phyloP scores from a whole-genome alignment of 2,888 invertebrate species.

The Thyatira batis region DNA sequence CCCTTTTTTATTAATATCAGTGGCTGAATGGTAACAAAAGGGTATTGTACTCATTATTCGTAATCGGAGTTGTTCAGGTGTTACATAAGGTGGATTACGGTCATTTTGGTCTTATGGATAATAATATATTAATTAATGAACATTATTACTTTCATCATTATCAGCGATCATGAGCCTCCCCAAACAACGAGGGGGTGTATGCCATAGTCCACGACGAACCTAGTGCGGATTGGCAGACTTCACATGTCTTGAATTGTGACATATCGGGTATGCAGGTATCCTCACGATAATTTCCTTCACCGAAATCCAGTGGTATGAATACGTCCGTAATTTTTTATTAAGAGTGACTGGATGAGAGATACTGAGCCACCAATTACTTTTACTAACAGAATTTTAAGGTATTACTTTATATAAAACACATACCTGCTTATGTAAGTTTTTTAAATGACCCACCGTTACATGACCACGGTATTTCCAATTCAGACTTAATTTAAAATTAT shows the following conservation, averaged over 20 bases:
- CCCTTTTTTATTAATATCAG: constrained; percentile 77
- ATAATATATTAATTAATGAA: constrained; percentile 35
- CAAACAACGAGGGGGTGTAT: too few relatives aligned
- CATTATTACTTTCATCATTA: too few relatives aligned
- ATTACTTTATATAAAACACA: background rate
- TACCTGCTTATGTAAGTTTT: background rate
- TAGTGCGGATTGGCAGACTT: too few relatives aligned
- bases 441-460: background rate
- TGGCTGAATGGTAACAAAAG: constrained; percentile 74
- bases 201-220: too few relatives aligned
- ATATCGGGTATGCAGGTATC: too few relatives aligned
- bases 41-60: constrained; percentile 71
- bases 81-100: constrained; percentile 59
- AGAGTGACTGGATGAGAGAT: too few relatives aligned
- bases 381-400: background rate
- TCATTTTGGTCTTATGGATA: constrained; percentile 64
- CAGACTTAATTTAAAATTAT: background rate
- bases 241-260: too few relatives aligned
- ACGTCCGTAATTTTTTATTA: too few relatives aligned
- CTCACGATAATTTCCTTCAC: too few relatives aligned
- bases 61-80: constrained; percentile 76
- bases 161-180: too few relatives aligned
- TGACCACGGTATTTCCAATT: background rate
- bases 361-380: background rate
- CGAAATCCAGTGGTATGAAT: too few relatives aligned